Conservation (phyloP, 2,113 vertebrate genomes). For the Zeus faber region DNA sequence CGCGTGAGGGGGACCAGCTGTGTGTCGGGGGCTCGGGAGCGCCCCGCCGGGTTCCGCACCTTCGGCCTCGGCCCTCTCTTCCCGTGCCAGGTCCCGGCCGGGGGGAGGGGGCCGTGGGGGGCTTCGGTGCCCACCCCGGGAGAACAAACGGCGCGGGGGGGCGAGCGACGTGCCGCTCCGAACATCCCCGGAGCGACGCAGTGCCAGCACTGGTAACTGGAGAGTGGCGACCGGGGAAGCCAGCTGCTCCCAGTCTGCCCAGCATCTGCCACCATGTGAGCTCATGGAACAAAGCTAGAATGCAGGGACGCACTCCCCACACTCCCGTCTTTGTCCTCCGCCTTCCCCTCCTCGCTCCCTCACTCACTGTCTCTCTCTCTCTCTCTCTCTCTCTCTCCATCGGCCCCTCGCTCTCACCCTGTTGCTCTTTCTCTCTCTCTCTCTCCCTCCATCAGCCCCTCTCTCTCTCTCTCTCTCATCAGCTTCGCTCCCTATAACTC, state of each 20-base stretch:
- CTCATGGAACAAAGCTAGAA: constrained; percentile 74
- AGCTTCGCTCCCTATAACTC: not conserved
- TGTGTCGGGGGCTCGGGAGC: constrained; percentile 56
- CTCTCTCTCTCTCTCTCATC: not conserved
- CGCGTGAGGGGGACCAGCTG: constrained; percentile 61
- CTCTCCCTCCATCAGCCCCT: not conserved
- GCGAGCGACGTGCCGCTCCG: constrained; percentile 55
- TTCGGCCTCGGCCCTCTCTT: constrained; percentile 59
- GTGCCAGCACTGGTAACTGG: constrained; percentile 66
- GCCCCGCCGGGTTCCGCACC: constrained; percentile 58
- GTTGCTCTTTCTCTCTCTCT: not conserved
- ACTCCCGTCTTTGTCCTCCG: constrained; percentile 54
- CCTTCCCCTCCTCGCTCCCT: not conserved
- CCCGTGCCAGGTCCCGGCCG: constrained; percentile 54
- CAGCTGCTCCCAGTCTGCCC: constrained; percentile 72
- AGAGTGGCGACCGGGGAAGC: constrained; percentile 54
- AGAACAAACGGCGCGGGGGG: constrained; percentile 65
- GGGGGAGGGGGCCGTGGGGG: constrained; percentile 27
- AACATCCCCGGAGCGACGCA: constrained; percentile 52
- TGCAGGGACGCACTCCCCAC: constrained; percentile 59
- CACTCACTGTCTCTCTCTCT: not conserved
- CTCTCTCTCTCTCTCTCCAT: constrained; percentile 3
- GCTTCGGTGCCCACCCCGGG: constrained; percentile 65
- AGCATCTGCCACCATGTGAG: constrained; percentile 74
- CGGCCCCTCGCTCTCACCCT: no score